These are phyloP conservation scores for Cantharis nigra DNA, from an alignment of 2,888 invertebrate species.

Conservation along the genomic window DNA sequence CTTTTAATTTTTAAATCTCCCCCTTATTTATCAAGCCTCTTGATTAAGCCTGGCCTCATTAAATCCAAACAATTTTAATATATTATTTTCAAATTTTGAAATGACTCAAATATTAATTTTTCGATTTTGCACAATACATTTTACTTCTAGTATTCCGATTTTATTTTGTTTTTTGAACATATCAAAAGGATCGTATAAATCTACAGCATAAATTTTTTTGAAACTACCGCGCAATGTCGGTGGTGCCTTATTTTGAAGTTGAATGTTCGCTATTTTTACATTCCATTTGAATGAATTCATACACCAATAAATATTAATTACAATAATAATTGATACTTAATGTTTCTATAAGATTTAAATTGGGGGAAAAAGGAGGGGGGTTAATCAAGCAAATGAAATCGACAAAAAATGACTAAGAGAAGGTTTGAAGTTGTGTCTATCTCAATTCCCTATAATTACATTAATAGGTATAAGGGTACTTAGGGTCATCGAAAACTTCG, in stretches of 20 bases:
- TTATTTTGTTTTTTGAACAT: too few species aligned
- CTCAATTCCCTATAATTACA: not conserved
- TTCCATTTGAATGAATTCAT: not conserved
- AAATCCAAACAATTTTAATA: too few species aligned
- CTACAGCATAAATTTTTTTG: too few species aligned
- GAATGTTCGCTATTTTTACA: not conserved
- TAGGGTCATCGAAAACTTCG: not conserved
- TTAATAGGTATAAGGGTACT: not conserved
- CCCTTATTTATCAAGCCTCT: too few species aligned
- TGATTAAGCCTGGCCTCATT: too few species aligned
- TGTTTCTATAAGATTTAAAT: not conserved
- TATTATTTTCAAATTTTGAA: too few species aligned
- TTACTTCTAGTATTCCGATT: too few species aligned
- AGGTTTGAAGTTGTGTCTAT: not conserved
- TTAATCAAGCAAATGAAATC: not conserved
- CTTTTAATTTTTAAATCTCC: too few species aligned
- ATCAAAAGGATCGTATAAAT: too few species aligned
- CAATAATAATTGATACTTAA: not conserved
- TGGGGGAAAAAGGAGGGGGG: not conserved
- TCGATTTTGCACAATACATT: too few species aligned
- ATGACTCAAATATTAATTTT: too few species aligned
- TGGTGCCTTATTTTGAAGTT: not conserved
- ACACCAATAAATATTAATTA: not conserved
- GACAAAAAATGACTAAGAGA: not conserved
- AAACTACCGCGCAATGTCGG: too few species aligned